These are phyloP conservation scores for Eudemis profundana DNA, from an alignment of 2,888 invertebrate genomes.

Conservation along the genomic window DNA sequence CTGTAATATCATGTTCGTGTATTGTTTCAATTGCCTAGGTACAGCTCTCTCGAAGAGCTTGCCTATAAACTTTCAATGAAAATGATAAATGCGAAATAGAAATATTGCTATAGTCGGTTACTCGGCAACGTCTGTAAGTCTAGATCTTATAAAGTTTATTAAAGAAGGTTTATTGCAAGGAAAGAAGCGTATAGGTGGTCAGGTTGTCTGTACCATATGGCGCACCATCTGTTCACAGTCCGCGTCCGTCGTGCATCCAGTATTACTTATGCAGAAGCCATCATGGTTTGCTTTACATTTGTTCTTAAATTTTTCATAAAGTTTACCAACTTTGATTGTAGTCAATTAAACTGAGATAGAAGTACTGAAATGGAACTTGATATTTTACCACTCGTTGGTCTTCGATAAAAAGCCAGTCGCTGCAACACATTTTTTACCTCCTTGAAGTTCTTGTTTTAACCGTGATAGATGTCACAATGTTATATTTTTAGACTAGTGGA, in stretches of 20 bases:
- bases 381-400: too few relatives aligned
- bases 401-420: too few relatives aligned
- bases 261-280: conserved; percentile 13
- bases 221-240: conserved; percentile 6
- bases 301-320: background rate
- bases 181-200: background rate
- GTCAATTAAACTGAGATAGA: too few relatives aligned
- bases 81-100: background rate
- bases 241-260: background rate
- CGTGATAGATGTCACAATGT: too few relatives aligned
- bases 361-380: too few relatives aligned
- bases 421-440: too few relatives aligned
- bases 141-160: conserved; percentile 5
- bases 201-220: conserved; percentile 4
- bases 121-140: too few relatives aligned
- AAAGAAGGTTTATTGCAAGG: background rate
- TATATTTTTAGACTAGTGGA: too few relatives aligned
- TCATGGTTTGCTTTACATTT: conserved; percentile 1
- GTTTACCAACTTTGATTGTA: background rate
- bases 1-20: conserved; percentile 17
- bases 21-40: background rate
- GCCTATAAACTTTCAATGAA: background rate
- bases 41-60: background rate
- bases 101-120: background rate
- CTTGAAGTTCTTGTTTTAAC: too few relatives aligned